phyloP scores from a whole-genome alignment of 2,113 vertebrate genomes.

The Ascaphus truei region DNA sequence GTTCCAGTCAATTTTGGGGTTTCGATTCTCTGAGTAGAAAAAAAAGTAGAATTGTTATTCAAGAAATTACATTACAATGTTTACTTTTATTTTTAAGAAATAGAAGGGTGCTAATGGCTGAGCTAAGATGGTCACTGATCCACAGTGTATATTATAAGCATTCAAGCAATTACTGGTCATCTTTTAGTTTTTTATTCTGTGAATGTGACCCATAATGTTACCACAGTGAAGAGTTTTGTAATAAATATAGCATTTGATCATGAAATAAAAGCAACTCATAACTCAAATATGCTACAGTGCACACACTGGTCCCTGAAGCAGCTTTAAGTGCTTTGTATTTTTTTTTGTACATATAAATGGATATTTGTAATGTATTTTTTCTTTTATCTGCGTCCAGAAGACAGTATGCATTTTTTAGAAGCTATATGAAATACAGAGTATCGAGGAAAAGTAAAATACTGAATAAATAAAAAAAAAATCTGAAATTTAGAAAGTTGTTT shows the following conservation, averaged over 20 bases:
- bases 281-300: background rate
- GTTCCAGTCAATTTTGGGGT: no score
- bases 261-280: background rate
- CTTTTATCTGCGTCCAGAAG: background rate
- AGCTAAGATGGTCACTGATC: no score
- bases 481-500: background rate
- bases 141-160: background rate
- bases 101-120: no score
- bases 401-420: background rate
- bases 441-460: background rate
- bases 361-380: background rate
- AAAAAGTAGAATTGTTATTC: no score
- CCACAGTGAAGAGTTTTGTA: background rate
- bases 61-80: no score
- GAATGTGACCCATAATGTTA: background rate
- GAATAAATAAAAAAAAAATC: background rate
- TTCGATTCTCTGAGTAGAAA: no score
- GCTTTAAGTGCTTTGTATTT: background rate
- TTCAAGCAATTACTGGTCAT: background rate
- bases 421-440: background rate
- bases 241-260: background rate
- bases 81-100: no score
- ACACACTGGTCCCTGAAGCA: background rate
- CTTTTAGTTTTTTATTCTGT: background rate
- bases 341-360: background rate